Conservation (phyloP, 2,797 vertebrate species). For the Falco berigora region DNA sequence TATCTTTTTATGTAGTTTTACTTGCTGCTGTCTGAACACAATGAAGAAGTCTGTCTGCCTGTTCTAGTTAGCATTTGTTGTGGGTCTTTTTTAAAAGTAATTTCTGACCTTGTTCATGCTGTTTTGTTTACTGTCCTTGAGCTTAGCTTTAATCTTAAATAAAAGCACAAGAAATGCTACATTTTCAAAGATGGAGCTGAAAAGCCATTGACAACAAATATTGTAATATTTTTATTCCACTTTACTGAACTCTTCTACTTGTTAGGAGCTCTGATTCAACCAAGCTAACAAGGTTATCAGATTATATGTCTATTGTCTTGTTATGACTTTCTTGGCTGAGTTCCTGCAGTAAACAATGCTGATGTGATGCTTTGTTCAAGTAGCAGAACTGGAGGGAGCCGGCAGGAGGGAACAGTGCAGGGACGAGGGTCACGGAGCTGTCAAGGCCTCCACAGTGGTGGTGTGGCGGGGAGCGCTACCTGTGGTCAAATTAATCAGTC, state of each 20-base stretch:
- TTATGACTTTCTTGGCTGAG: conserved; percentile 58
- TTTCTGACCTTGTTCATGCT: conserved; percentile 74
- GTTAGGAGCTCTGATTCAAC: conserved; percentile 58
- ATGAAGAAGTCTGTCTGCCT: conserved; percentile 22
- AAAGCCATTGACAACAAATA: conserved; percentile 60
- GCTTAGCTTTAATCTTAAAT: conserved; percentile 70
- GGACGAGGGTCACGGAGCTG: conserved; percentile 43
- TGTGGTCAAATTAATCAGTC: conserved; percentile 24
- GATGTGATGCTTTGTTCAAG: conserved; percentile 65
- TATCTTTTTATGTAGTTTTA: not conserved
- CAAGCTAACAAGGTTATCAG: conserved; percentile 71
- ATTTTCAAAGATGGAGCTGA: conserved; percentile 51
- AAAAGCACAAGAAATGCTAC: conserved; percentile 65
- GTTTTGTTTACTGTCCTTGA: conserved; percentile 76
- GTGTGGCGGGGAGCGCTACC: not conserved
- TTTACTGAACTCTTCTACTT: conserved; percentile 54
- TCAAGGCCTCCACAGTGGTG: conserved; percentile 55
- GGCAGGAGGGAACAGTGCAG: not conserved
- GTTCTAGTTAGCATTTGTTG: conserved; percentile 2
- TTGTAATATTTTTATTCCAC: conserved; percentile 58
- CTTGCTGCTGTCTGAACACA: conserved; percentile 28
- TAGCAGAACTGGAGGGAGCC: not conserved
- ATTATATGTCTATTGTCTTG: conserved; percentile 66
- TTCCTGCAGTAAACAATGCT: conserved; percentile 48
- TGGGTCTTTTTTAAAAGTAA: not conserved